These are phyloP conservation scores for Lycorma delicatula DNA, from an alignment of 1,140 invertebrate species.

Conservation along the genomic window DNA sequence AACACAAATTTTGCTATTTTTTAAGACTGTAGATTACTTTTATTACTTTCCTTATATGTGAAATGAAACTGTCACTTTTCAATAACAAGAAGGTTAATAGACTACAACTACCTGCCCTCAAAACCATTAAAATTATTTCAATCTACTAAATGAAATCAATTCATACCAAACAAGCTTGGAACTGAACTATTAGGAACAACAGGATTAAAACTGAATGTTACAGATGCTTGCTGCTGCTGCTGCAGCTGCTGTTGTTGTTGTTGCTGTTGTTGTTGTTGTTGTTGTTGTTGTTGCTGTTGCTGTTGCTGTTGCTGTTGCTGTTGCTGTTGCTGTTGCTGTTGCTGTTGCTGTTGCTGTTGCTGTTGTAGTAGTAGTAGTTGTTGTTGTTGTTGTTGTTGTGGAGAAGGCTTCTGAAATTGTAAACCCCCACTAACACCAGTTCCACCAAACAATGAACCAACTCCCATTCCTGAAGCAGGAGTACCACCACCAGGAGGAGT, in stretches of 20 bases:
- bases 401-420: not conserved
- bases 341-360: not conserved
- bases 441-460: not conserved
- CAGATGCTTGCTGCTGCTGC: not conserved
- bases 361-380: not conserved
- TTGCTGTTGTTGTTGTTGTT: not conserved
- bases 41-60: no score
- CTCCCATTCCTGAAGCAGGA: not conserved
- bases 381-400: not conserved
- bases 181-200: no score
- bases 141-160: no score
- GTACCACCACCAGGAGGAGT: no score
- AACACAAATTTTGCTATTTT: no score
- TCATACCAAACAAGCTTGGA: no score
- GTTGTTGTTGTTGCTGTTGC: slow-evolving; percentile 10
- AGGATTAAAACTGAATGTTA: not conserved
- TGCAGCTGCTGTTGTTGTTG: not conserved
- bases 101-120: no score
- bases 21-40: no score
- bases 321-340: not conserved
- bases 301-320: not conserved
- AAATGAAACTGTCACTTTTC: no score
- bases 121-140: no score
- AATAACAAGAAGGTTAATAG: no score
- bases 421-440: not conserved